Base-by-base conservation (phyloP, 2,888 invertebrate genomes). In the Polia nebulosa region DNA sequence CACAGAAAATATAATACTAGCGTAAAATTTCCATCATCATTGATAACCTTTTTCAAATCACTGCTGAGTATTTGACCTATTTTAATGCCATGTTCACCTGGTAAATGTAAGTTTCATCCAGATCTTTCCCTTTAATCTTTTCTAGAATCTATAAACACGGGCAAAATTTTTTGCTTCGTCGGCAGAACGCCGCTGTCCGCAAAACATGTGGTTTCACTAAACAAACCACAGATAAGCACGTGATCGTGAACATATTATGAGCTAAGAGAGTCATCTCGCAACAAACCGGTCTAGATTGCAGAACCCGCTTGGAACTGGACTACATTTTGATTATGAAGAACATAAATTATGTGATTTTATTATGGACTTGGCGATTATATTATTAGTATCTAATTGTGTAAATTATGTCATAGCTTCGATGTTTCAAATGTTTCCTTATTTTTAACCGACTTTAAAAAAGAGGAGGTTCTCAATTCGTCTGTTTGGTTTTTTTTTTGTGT, bases 231-330 rank as follows among this genome's bases (percentile, higher is more conserved):
- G 27, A 57, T 34, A 39, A 27, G 15, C 51, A 74, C 29, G 32
- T 53, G 67, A 68, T 51, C 11, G 6, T 44, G 66, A 56, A 49
- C 9, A 15, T 36, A 3, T 49, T 41, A 6, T 13, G 44, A 15
- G 20, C 17, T 22, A 65, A 52, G 15, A 27, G 29, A 45, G 11
- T 36, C 5, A 11, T 22, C 25, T 71, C 32, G 49, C 39, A 7
- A 52, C 1, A 27, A 52, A 57, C 73, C 36, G 22, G 47, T 58
- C 57, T 52, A 57, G n/a, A n/a, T 41, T n/a, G 0, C 27, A 32
- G 17, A 60, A 63, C 74, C 44, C n/a, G 73, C 29, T 52, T 41
- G 1, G 11, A 51, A 55, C 20, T 73, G 39, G 3, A 61, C 22
- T 36, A 56, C 0, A 22, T 51, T 62, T 53, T 1, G 22, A 25